Conservation (phyloP, 1,140 invertebrate genomes). For the Caenorhabditis latens region DNA sequence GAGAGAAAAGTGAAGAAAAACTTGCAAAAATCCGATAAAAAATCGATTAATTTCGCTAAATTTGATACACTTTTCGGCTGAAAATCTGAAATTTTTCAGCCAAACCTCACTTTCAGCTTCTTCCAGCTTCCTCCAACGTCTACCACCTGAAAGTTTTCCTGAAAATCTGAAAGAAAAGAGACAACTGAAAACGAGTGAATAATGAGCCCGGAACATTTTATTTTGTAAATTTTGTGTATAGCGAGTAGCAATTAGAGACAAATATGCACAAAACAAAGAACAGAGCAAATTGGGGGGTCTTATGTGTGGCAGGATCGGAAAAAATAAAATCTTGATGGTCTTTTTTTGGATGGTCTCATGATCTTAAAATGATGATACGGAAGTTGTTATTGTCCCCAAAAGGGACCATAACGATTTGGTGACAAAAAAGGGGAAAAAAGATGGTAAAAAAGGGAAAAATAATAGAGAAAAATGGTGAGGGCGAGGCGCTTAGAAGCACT, state of each 20-base stretch:
- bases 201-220: constrained; percentile 51
- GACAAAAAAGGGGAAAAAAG: constrained; percentile 34
- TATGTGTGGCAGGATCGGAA: constrained; percentile 43
- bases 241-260: constrained; percentile 48
- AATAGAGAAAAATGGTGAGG: constrained; percentile 6
- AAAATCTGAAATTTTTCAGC: too few relatives aligned
- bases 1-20: too few relatives aligned
- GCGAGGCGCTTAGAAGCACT: constrained; percentile 87
- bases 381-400: constrained; percentile 49
- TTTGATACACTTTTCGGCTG: too few relatives aligned
- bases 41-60: too few relatives aligned
- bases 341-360: constrained; percentile 47
- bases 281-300: constrained; percentile 50
- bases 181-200: too few relatives aligned
- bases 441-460: not conserved
- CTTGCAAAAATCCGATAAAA: too few relatives aligned
- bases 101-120: too few relatives aligned
- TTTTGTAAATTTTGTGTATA: constrained; percentile 52
- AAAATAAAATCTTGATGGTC: constrained; percentile 49
- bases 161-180: too few relatives aligned
- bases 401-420: constrained; percentile 31
- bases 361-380: constrained; percentile 30
- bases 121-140: too few relatives aligned
- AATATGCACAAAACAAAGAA: constrained; percentile 56
- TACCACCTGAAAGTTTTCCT: too few relatives aligned